Evolutionary conservation across 2,888 invertebrate genomes (phyloP).

Genomic region (Marronus borbonicus): DNA sequence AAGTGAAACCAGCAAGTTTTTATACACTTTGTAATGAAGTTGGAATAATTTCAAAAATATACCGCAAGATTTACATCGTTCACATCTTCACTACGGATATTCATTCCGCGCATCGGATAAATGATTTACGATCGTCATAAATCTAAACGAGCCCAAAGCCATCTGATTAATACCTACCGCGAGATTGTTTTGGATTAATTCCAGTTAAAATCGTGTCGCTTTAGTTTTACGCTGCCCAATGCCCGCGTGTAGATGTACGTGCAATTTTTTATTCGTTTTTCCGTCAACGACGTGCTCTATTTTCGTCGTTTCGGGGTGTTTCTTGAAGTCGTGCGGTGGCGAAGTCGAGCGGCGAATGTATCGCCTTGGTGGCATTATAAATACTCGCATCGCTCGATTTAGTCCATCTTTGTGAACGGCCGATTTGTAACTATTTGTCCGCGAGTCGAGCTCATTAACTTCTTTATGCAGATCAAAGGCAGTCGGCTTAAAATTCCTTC

Average conservation of each 20-base stretch:
- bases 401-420: constrained; percentile 56
- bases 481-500: constrained; percentile 41
- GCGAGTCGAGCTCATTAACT: constrained; percentile 55
- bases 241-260: background rate
- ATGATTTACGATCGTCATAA: constrained; percentile 52
- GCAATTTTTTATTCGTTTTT: constrained; percentile 18
- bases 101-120: constrained; percentile 16
- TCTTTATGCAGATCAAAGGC: constrained; percentile 54
- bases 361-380: constrained; percentile 53
- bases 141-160: constrained; percentile 56
- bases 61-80: constrained; percentile 13
- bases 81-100: constrained; percentile 18
- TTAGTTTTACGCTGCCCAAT: constrained; percentile 30
- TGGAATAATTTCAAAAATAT: too few species aligned
- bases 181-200: constrained; percentile 61
- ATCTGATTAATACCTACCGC: constrained; percentile 58
- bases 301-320: constrained; percentile 34
- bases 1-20: too few species aligned
- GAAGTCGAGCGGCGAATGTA: constrained; percentile 19
- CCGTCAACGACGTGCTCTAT: constrained; percentile 16
- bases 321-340: background rate
- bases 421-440: constrained; percentile 59
- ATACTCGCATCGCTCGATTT: constrained; percentile 55
- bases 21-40: too few species aligned
- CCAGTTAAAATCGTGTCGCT: constrained; percentile 56